A percentile compares a stretch with the other conserved stretches of the same genome.
Conservation (phyloP, 2,113 vertebrate species). For the Pagrus major region DNA sequence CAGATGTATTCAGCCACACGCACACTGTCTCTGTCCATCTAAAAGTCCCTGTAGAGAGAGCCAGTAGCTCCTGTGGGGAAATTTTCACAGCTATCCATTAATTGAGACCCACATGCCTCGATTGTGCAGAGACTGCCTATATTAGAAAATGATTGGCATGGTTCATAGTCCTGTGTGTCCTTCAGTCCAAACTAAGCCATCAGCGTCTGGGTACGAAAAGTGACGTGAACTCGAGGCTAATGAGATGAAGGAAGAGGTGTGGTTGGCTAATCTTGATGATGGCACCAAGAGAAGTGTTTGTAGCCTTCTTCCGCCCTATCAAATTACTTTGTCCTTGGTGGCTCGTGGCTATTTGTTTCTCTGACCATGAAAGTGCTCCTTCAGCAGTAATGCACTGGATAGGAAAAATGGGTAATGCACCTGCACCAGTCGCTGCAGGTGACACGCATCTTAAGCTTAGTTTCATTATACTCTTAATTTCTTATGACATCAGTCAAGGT, state of each 20-base stretch:
- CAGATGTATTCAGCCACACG: conserved; percentile 3
- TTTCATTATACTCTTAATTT: conserved; percentile 31
- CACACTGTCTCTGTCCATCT: background rate
- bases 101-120: conserved; percentile 34
- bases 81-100: conserved; percentile 37
- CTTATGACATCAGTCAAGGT: conserved; percentile 13
- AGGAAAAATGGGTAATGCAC: conserved; percentile 31
- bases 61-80: conserved; percentile 29
- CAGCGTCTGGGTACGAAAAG: conserved; percentile 48
- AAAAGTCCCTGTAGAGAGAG: conserved; percentile 10
- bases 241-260: conserved; percentile 8
- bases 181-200: conserved; percentile 42
- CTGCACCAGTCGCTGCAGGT: background rate
- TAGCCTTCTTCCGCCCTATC: conserved; percentile 9
- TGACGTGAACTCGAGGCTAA: conserved; percentile 7
- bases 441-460: conserved; percentile 6
- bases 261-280: conserved; percentile 24
- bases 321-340: conserved; percentile 60
- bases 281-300: conserved; percentile 26
- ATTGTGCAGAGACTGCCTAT: conserved; percentile 34
- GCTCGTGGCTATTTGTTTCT: conserved; percentile 51
- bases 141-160: conserved; percentile 55
- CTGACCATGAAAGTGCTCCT: conserved; percentile 41
- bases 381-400: conserved; percentile 47
- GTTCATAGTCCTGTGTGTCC: conserved; percentile 26